phyloP scores from a whole-genome alignment of 2,113 vertebrate genomes.

The Bubo blakistoni region DNA sequence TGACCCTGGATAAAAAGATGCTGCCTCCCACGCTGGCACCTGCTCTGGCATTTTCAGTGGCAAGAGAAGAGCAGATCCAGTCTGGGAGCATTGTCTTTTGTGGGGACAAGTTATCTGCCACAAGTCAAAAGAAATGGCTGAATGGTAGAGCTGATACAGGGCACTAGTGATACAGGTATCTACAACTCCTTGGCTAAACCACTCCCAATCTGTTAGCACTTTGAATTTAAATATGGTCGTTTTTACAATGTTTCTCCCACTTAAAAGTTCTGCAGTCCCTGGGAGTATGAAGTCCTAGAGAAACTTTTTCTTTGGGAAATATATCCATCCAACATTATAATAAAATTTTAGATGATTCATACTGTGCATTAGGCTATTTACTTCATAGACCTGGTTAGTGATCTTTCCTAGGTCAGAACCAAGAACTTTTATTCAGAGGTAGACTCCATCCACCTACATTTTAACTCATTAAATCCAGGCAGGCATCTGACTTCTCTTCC shows the following conservation, averaged over 20 bases:
- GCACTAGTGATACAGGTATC: background rate
- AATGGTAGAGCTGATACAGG: background rate
- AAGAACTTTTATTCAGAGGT: background rate
- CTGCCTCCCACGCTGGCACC: background rate
- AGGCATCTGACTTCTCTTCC: background rate
- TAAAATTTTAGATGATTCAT: background rate
- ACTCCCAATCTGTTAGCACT: background rate
- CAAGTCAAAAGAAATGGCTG: background rate
- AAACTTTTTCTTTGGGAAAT: background rate
- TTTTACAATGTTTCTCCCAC: background rate
- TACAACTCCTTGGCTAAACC: background rate
- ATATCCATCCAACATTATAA: background rate
- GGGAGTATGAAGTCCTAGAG: background rate
- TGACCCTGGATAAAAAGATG: background rate
- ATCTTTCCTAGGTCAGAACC: background rate
- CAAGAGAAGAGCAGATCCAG: background rate
- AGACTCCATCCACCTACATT: background rate
- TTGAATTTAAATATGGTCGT: background rate
- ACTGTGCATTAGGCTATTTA: background rate
- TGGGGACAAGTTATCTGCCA: background rate
- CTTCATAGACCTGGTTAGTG: background rate
- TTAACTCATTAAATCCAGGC: background rate
- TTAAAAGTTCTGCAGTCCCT: background rate
- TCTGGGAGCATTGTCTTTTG: background rate
- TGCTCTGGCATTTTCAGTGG: background rate